Evolutionary conservation across 2,888 invertebrate species (phyloP).

Genomic region (Pseudoips prasinana): DNA sequence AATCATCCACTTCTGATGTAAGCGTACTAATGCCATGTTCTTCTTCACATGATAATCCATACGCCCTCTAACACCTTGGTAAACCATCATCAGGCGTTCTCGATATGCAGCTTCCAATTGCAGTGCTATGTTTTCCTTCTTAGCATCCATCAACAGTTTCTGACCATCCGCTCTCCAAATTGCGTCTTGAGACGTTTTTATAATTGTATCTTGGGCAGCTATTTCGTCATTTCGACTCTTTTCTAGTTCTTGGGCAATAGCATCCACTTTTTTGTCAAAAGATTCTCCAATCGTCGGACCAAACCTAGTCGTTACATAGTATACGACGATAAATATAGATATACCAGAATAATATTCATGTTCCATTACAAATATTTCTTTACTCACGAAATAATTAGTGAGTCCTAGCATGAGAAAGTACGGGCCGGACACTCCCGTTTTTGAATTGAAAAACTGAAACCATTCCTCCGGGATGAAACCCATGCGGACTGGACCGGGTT

Average conservation of each 20-base stretch:
- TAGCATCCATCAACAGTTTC: slow-evolving; percentile 88
- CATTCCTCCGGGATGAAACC: slow-evolving; percentile 75
- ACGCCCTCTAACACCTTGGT: slow-evolving; percentile 85
- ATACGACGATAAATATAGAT: slow-evolving; percentile 84
- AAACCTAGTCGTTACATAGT: slow-evolving; percentile 83
- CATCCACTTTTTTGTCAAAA: slow-evolving; percentile 87
- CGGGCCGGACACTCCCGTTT: slow-evolving; percentile 94
- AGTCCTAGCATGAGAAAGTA: slow-evolving; percentile 91
- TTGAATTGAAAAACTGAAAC: slow-evolving; percentile 94
- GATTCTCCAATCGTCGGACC: slow-evolving; percentile 83
- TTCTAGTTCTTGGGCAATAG: slow-evolving; percentile 74
- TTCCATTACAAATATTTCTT: slow-evolving; percentile 96
- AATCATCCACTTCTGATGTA: slow-evolving; percentile 96
- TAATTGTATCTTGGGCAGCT: slow-evolving; percentile 61
- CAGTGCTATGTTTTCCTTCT: slow-evolving; percentile 94
- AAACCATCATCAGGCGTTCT: slow-evolving; percentile 78
- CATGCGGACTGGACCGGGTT: slow-evolving; percentile 77
- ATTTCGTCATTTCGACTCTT: slow-evolving; percentile 77
- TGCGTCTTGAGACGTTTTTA: slow-evolving; percentile 84
- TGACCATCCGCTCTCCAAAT: slow-evolving; percentile 91
- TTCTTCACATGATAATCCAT: slow-evolving; percentile 95
- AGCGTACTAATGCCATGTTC: slow-evolving; percentile 87
- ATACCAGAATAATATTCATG: slow-evolving; percentile 93
- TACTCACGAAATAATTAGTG: slow-evolving; percentile 91
- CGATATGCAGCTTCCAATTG: slow-evolving; percentile 97